Evolutionary conservation across 2,888 invertebrate species (phyloP).

Genomic region (Icerya purchasi): DNA sequence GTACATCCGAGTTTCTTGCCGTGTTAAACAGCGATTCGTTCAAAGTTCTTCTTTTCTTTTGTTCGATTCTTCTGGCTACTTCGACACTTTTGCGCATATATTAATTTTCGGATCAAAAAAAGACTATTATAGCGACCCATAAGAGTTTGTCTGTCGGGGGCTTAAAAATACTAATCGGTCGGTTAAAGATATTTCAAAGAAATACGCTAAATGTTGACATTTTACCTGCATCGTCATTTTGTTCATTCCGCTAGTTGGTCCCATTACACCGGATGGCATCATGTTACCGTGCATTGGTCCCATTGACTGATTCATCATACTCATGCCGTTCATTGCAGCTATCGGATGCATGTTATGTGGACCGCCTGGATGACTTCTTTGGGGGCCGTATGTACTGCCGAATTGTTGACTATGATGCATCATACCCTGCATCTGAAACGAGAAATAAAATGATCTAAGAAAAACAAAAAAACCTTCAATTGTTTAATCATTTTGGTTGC

Average conservation of each 20-base stretch:
- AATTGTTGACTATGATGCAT: conserved; percentile 29
- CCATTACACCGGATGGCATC: conserved; percentile 21
- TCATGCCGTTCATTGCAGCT: conserved; percentile 43
- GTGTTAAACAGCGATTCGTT: no score
- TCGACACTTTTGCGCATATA: no score
- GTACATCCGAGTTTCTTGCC: no score
- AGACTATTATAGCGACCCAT: no score
- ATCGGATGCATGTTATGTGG: conserved; percentile 33
- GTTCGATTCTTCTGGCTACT: no score
- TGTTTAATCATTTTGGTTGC: no score
- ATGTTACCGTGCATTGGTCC: conserved; percentile 21
- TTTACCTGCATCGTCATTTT: conserved; percentile 44
- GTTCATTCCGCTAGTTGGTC: conserved; percentile 19
- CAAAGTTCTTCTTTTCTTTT: no score
- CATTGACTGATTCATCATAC: conserved; percentile 26
- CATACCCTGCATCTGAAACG: conserved; percentile 34
- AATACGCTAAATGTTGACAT: neutral
- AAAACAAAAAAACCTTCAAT: no score
- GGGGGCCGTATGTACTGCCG: conserved; percentile 35
- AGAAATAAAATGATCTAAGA: conserved; percentile 20
- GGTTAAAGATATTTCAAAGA: neutral
- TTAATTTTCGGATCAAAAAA: no score
- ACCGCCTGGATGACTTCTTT: conserved; percentile 34
- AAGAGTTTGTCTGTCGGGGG: no score
- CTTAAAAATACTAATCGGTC: no score